Base-by-base conservation (phyloP, 2,797 vertebrate genomes). In the Centroberyx gerrardi region DNA sequence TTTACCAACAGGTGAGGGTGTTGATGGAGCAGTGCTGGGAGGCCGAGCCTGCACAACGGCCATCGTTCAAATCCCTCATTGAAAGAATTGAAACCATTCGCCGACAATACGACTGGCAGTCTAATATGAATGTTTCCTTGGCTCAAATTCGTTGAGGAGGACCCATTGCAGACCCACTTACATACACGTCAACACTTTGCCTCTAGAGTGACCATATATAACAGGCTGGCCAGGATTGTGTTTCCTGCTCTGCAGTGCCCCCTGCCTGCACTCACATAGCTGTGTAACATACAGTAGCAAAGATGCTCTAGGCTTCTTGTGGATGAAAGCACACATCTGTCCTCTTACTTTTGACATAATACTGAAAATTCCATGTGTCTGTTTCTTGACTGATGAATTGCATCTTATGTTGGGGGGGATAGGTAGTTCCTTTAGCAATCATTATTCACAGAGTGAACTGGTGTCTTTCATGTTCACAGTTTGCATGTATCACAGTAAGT, bases 1-100 rank as follows among this genome's bases (percentile, higher is more conserved):
- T 71, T 58, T 8, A 15, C 42, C 55, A 49, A 81, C 86, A 96
- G 95, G 92, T 95, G 67, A 93, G 89, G 80, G 4, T 81, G 18
- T 9, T 95, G 75, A 96, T 98, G 96, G 94, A 95, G 80, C 93
- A 93, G 78, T 99, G 98, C 78, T 99, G 97, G 97, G 90, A 95
- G 29, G 29, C 87, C 0, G 91, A 96, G 0, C 94, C 96, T 3
- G 78, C 82, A 2, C 82, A 90, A n/a, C 96, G 98, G 1, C 98
- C 97, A 0, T 72, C 93, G 0, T 98, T 99, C 82, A 68, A 49
- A 42, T 90, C 91, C 31, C 95, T 98, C 8, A 82, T 95, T 7
- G 91, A 96, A 2, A 77, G 86, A 68, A 90, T 99, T 31, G 92
- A 88, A 67, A 85, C 74, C 0, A 91, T 94, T 58, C 93, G 93